Evolutionary conservation across 1,140 invertebrate species (phyloP), one percentile per base, ranked within the genome.

Genomic region (Leptopilina boulardi): DNA sequence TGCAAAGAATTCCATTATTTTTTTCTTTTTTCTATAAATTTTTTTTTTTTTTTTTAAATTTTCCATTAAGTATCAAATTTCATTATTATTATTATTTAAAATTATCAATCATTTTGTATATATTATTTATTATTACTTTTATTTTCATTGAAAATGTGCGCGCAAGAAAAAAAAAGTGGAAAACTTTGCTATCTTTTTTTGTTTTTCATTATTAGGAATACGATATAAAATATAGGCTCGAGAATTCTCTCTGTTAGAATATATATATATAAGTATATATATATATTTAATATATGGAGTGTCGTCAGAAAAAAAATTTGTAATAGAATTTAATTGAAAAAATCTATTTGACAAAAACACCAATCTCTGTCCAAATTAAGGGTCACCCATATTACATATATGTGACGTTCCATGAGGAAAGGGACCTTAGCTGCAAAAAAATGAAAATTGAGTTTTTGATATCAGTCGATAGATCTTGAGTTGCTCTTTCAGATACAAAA

Each of bases 331-430:
- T 21, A 44, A 70, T 9, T 26, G 34, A 70, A 75, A 44, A 75
- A 23, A 13, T n/a, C 30, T 51, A 51, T n/a, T 47, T 4, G 19
- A 44, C 13, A 73, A 47, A n/a, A 38, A 44, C 74, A 47, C 70
- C 66, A 42, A 75, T 75, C 41, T 77, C 70, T 77, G 75, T 77
- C 47, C 26, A 73, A 77, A 77, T 77, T 18, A 77, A 77, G 75
- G 75, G 75, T 77, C 75, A 13, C 75, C 70, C 66, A 71, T 76
- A 70, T 71, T 59, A 59, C 26, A 59, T 71, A 71, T 42, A 21
- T n/a, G n/a, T n/a, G n/a, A n/a, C n/a, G n/a, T n/a, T n/a, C n/a
- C n/a, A n/a, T n/a, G n/a, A n/a, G n/a, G n/a, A n/a, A n/a, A n/a
- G n/a, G n/a, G n/a, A n/a, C n/a, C n/a, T n/a, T n/a, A n/a, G n/a